phyloP scores from a whole-genome alignment of 92 coral and sea anemone species.

The Virgularia gustaviana region DNA sequence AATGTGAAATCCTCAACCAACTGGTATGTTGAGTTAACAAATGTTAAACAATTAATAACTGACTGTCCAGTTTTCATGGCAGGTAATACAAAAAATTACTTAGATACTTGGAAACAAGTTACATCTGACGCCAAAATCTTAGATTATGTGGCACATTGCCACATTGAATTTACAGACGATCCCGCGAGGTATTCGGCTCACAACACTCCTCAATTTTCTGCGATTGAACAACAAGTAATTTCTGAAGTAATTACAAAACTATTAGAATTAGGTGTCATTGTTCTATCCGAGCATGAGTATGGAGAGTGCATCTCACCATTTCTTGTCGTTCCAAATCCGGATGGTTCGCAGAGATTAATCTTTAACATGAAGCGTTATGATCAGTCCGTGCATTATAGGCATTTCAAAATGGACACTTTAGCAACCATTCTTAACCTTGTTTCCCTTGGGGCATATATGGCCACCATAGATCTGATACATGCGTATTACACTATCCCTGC shows the following conservation, averaged over 20 bases:
- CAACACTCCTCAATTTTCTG: constrained; percentile 28
- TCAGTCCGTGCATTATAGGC: too few relatives aligned
- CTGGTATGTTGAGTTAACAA: constrained; percentile 12
- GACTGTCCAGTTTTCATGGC: constrained; percentile 38
- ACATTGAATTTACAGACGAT: constrained; percentile 45
- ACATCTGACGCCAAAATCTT: constrained; percentile 45
- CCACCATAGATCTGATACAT: constrained; percentile 23
- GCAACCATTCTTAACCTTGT: background rate
- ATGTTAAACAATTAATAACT: constrained; percentile 9
- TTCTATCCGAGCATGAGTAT: constrained; percentile 25
- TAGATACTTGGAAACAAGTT: constrained; percentile 32
- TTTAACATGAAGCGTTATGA: too few relatives aligned
- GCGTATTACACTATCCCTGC: constrained; percentile 25
- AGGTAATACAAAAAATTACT: constrained; percentile 43
- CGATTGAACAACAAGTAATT: constrained; percentile 16
- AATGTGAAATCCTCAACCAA: constrained; percentile 4
- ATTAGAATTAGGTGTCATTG: constrained; percentile 37
- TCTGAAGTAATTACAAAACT: constrained; percentile 29
- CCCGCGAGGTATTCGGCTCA: constrained; percentile 32
- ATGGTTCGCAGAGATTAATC: background rate
- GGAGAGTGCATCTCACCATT: constrained; percentile 46
- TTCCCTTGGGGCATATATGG: constrained; percentile 29
- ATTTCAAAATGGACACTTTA: too few relatives aligned
- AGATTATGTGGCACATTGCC: constrained; percentile 47
- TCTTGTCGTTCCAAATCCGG: constrained; percentile 32